phyloP scores from a whole-genome alignment of 2,113 vertebrate genomes.

The Caranx melampygus region DNA sequence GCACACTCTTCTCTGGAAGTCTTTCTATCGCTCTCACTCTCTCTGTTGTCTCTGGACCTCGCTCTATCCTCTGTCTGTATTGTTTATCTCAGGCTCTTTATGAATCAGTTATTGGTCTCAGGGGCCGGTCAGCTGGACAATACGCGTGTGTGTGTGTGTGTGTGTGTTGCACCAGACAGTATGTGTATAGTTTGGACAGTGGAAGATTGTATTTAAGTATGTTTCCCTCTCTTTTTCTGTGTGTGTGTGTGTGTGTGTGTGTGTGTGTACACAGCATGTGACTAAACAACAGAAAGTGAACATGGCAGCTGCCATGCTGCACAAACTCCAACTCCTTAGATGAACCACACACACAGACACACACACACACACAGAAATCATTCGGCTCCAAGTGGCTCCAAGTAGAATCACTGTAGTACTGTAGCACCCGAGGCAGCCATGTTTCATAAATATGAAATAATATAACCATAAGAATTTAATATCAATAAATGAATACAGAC shows the following conservation, averaged over 20 bases:
- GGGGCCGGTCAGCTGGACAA: conserved; percentile 5
- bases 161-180: conserved; percentile 9
- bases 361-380: not conserved
- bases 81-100: conserved; percentile 39
- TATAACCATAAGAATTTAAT: too few species aligned
- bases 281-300: conserved; percentile 67
- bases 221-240: not conserved
- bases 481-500: too few species aligned
- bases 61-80: conserved; percentile 8
- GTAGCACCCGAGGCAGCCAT: too few species aligned
- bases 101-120: conserved; percentile 32
- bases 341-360: conserved; percentile 2
- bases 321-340: conserved; percentile 57
- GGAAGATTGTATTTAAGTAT: conserved; percentile 31
- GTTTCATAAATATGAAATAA: too few species aligned
- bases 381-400: too few species aligned
- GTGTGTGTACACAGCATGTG: conserved; percentile 35
- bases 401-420: too few species aligned
- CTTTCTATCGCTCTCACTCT: not conserved
- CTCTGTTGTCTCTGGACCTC: not conserved
- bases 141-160: conserved; percentile 3
- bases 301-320: conserved; percentile 71
- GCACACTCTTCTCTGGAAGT: not conserved
- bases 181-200: conserved; percentile 26
- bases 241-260: not conserved